Evolutionary conservation across 1,140 invertebrate genomes (phyloP).

Genomic region (Platyscapa corneri): DNA sequence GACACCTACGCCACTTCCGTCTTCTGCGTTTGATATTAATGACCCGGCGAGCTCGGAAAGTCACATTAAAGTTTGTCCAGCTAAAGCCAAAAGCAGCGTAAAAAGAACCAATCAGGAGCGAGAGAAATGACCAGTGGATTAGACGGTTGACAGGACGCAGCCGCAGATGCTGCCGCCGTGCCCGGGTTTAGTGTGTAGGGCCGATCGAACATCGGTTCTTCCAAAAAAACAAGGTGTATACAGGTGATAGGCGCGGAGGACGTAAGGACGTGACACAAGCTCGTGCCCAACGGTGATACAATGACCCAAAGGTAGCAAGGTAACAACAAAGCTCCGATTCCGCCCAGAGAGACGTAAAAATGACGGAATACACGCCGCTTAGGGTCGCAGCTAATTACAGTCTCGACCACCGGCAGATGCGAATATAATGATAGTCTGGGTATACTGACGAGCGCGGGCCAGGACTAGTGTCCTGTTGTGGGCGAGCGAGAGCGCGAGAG

Average conservation of each 20-base stretch:
- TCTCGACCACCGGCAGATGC: slow-evolving; percentile 52
- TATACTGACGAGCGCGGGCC: slow-evolving; percentile 10
- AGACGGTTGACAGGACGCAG: not conserved
- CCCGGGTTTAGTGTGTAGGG: not conserved
- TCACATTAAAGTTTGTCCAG: not conserved
- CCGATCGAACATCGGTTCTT: not conserved
- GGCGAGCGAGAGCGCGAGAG: slow-evolving; percentile 8
- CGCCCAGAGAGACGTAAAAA: slow-evolving; percentile 57
- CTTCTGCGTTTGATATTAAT: not conserved
- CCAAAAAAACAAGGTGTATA: not conserved
- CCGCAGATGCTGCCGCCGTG: slow-evolving; percentile 19
- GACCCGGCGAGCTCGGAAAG: not conserved
- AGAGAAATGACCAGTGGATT: not conserved
- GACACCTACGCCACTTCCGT: not conserved
- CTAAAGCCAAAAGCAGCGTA: not conserved
- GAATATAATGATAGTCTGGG: slow-evolving; percentile 47
- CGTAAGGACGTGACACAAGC: not conserved
- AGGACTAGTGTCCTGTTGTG: slow-evolving; percentile 27
- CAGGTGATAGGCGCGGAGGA: not conserved
- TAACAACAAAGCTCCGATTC: slow-evolving; percentile 10
- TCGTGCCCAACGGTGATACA: slow-evolving; percentile 60
- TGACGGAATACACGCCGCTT: slow-evolving; percentile 62
- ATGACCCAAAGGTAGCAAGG: slow-evolving; percentile 52
- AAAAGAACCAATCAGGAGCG: not conserved
- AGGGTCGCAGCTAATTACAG: slow-evolving; percentile 62